Conservation (phyloP, 2,113 vertebrate species). For the Dicrurus megarhynchus region DNA sequence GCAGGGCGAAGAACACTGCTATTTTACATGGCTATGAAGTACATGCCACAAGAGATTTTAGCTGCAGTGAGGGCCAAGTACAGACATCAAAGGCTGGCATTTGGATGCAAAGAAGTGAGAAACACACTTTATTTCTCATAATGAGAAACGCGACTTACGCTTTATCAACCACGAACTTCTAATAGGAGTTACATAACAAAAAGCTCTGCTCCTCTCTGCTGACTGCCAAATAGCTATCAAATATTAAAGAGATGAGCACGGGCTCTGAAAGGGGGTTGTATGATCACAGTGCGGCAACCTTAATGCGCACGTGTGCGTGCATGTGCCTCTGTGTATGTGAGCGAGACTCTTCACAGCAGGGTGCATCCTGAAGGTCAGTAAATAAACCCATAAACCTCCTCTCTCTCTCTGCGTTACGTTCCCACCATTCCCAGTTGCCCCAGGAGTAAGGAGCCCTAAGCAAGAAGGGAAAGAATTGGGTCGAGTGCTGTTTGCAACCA, state of each 20-base stretch:
- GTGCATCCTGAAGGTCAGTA: not conserved
- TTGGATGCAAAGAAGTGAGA: conserved; percentile 29
- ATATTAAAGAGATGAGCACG: conserved; percentile 40
- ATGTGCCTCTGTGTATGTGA: not conserved
- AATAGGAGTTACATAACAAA: conserved; percentile 33
- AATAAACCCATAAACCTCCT: not conserved
- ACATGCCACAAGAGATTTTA: conserved; percentile 29
- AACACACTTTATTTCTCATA: conserved; percentile 20
- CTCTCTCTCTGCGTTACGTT: not conserved
- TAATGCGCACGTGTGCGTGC: not conserved
- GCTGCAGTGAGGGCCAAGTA: not conserved
- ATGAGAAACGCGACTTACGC: not conserved
- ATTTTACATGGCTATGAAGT: conserved; percentile 1
- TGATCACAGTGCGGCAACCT: not conserved
- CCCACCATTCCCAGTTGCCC: not conserved
- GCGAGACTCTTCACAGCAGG: not conserved
- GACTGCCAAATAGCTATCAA: conserved; percentile 31
- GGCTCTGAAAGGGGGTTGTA: not conserved
- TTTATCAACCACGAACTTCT: conserved; percentile 27
- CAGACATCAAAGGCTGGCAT: conserved; percentile 39
- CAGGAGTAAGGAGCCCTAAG: not conserved
- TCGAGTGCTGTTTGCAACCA: not conserved
- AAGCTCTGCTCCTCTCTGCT: conserved; percentile 17
- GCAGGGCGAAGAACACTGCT: not conserved
- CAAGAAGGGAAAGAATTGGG: not conserved